Evolutionary conservation across 2,113 vertebrate genomes (phyloP), one percentile per base, ranked within the genome.

Genomic region (Rhabdomys dilectus): DNA sequence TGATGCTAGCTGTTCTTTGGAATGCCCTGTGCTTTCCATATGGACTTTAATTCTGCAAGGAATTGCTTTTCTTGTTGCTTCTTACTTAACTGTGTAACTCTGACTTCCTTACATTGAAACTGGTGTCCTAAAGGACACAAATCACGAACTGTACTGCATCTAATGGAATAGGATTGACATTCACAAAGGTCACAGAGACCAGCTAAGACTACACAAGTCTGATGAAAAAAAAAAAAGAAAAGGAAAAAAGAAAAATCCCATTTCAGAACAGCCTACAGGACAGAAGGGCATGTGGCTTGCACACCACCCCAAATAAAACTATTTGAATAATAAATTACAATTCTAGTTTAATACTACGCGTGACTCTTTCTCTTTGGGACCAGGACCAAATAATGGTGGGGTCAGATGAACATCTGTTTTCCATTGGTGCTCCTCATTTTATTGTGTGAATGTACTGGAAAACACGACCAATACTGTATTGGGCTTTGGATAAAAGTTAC

Each of bases 361-460:
- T 97, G 84, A 96, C 88, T 89, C 2, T 34, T 64, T 93, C 88
- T 70, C 88, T 94, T 60, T 80, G 73, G 88, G 60, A 58, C 95
- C 76, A 9, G 85, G 42, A 93, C 87, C 89, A 75, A 97, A 36
- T 76, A 90, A 91, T 34, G 51, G 86, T 73, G 92, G 48, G 42
- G 51, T 81, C 48, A 82, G 51, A 88, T 56, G 22, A 78, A 15
- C 77, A 96, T 96, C 89, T 97, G 89, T 29, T 96, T 96, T 24
- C 8, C 86, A 96, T 70, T 94, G 72, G 73, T 13, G 7, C 16
- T 39, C 19, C 90, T 85, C 66, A 13, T 51, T 95, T 96, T 29
- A 75, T 80, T 87, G 34, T 80, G 16, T 29, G n/a, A 93, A 45
- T 95, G 73, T n/a, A 48, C 34, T 53, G 24, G 48, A 89, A 88